Evolutionary conservation across 1,140 invertebrate species (phyloP).

Genomic region (Arctopsyche grandis): DNA sequence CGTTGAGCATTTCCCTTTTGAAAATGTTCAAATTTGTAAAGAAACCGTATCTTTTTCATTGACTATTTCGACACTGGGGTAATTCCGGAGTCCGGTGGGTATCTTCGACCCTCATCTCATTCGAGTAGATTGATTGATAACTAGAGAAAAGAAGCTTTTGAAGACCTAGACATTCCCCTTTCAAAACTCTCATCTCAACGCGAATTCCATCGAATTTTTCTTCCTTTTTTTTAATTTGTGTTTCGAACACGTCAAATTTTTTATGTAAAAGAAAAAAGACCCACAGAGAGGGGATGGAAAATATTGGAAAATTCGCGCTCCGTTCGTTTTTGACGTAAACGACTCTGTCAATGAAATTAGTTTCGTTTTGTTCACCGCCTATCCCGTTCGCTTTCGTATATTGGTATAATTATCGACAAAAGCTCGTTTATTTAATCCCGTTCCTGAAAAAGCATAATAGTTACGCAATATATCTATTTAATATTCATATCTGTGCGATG

Average conservation of each 20-base stretch:
- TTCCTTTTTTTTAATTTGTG: constrained; percentile 3
- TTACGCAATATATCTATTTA: too few species aligned
- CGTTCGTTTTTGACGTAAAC: neutral
- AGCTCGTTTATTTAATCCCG: too few species aligned
- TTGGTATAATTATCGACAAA: too few species aligned
- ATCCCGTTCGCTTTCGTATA: neutral
- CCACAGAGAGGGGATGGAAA: too few species aligned
- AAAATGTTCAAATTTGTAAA: constrained; percentile 1
- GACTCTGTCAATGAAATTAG: constrained; percentile 12
- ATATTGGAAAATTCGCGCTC: neutral
- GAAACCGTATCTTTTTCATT: constrained; percentile 8
- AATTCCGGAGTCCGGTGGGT: neutral
- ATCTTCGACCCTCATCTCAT: neutral
- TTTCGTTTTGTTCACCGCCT: neutral
- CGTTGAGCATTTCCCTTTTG: constrained; percentile 11
- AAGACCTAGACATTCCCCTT: neutral
- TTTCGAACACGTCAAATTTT: neutral
- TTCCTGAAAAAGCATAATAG: too few species aligned
- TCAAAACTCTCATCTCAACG: constrained; percentile 4
- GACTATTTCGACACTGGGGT: neutral
- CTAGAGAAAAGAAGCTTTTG: constrained; percentile 18
- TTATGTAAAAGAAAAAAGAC: neutral
- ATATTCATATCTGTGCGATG: too few species aligned
- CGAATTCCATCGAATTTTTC: neutral
- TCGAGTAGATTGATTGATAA: constrained; percentile 26